Conservation (phyloP, 2,113 vertebrate species). For the Anser cygnoides region DNA sequence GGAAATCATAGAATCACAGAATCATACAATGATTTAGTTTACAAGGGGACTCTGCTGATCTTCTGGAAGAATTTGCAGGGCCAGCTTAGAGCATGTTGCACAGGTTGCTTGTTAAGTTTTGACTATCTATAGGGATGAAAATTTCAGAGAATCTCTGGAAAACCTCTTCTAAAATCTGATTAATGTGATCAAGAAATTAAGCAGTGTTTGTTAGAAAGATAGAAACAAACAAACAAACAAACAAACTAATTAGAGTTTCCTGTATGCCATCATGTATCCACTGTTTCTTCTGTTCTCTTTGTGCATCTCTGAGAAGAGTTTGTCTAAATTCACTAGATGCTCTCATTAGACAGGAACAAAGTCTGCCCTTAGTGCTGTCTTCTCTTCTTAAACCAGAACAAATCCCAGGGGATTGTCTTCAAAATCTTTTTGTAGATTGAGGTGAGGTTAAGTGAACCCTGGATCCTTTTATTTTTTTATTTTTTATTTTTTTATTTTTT, state of each 20-base stretch:
- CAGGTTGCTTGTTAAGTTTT: not conserved
- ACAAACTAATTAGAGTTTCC: not conserved
- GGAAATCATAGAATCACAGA: not conserved
- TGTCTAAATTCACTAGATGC: not conserved
- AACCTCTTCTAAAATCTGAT: not conserved
- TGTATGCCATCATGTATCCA: not conserved
- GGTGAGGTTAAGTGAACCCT: not conserved
- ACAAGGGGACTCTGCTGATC: not conserved
- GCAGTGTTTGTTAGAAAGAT: not conserved
- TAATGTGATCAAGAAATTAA: not conserved
- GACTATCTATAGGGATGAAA: not conserved
- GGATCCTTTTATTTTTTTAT: not conserved
- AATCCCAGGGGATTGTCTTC: not conserved
- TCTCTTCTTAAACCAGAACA: not conserved
- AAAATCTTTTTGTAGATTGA: not conserved
- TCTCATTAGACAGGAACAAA: not conserved
- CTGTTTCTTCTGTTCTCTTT: not conserved
- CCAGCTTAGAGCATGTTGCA: not conserved
- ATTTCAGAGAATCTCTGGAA: not conserved
- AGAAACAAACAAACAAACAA: not conserved
- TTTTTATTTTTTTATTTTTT: not conserved
- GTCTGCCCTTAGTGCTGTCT: not conserved
- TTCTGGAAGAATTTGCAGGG: not conserved
- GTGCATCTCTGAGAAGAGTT: not conserved
- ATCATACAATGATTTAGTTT: not conserved